Percentiles rank a stretch among this genome's conserved stretches.
Evolutionary conservation across 1,140 invertebrate genomes (phyloP).

Genomic region (Habropoda laboriosa): DNA sequence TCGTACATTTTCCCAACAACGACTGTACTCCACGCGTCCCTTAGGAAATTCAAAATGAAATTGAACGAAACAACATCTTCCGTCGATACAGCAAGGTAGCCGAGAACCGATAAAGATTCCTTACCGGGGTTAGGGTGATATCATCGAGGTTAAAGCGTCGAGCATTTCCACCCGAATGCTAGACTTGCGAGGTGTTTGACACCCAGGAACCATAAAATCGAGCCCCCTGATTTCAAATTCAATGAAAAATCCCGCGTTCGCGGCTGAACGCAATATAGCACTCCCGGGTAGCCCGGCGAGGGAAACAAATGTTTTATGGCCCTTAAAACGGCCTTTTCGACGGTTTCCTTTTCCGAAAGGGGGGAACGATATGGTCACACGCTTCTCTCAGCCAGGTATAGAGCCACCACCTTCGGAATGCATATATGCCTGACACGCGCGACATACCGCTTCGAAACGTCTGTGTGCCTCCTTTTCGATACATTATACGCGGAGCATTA

Average conservation of each 20-base stretch:
- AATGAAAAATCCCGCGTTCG: conserved; percentile 73
- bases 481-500: neutral
- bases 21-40: conserved; percentile 11
- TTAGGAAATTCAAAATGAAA: conserved; percentile 34
- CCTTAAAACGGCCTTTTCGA: conserved; percentile 74
- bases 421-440: conserved; percentile 23
- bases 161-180: conserved; percentile 29
- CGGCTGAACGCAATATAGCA: conserved; percentile 68
- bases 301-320: conserved; percentile 80
- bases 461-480: neutral
- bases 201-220: conserved; percentile 75
- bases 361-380: conserved; percentile 33
- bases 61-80: conserved; percentile 34
- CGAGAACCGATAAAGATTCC: conserved; percentile 62
- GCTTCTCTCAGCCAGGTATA: conserved; percentile 22
- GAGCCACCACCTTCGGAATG: conserved; percentile 24
- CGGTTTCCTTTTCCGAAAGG: conserved; percentile 58
- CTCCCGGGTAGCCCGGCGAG: conserved; percentile 39
- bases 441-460: neutral
- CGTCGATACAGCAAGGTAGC: conserved; percentile 51
- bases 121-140: neutral
- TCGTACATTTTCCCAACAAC: too few species aligned
- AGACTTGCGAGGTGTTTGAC: conserved; percentile 71
- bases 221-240: conserved; percentile 77
- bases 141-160: conserved; percentile 31